These are phyloP conservation scores for Hymenopus coronatus DNA, from an alignment of 2,888 invertebrate species.

Conservation along the genomic window DNA sequence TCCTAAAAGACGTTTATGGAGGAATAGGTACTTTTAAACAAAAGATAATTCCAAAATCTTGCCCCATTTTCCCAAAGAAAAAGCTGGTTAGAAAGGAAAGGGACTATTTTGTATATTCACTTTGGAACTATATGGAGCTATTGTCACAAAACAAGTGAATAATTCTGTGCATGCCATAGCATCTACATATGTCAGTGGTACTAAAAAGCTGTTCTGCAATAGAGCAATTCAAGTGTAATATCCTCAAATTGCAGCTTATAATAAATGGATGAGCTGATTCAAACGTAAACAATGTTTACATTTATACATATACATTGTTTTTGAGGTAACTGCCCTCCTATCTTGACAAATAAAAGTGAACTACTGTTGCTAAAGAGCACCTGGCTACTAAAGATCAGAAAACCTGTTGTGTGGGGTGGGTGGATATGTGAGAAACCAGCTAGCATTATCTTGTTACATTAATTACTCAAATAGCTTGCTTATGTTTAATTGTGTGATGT, in stretches of 20 bases:
- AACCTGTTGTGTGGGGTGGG: too few relatives aligned
- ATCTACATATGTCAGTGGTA: background rate
- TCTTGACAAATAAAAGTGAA: too few relatives aligned
- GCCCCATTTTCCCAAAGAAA: conserved; percentile 26
- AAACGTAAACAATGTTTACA: too few relatives aligned
- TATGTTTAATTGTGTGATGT: too few relatives aligned
- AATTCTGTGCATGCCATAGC: background rate
- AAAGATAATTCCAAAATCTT: conserved; percentile 30
- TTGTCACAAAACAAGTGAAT: background rate
- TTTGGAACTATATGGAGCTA: background rate
- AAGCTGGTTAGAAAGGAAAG: conserved; percentile 24
- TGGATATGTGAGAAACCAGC: too few relatives aligned
- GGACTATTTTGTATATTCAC: conserved; percentile 23
- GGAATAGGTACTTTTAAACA: conserved; percentile 38
- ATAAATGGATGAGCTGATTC: too few relatives aligned
- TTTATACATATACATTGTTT: too few relatives aligned
- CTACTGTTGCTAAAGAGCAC: too few relatives aligned
- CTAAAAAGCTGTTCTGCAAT: background rate
- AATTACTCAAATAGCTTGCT: too few relatives aligned
- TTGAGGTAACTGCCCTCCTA: too few relatives aligned
- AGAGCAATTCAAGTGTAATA: background rate
- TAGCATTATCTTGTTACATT: too few relatives aligned
- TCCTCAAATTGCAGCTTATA: background rate
- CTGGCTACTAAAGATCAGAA: too few relatives aligned
- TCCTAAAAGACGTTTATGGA: conserved; percentile 34